Evolutionary conservation across 2,888 invertebrate species (phyloP).

Genomic region (Cephus runcator): DNA sequence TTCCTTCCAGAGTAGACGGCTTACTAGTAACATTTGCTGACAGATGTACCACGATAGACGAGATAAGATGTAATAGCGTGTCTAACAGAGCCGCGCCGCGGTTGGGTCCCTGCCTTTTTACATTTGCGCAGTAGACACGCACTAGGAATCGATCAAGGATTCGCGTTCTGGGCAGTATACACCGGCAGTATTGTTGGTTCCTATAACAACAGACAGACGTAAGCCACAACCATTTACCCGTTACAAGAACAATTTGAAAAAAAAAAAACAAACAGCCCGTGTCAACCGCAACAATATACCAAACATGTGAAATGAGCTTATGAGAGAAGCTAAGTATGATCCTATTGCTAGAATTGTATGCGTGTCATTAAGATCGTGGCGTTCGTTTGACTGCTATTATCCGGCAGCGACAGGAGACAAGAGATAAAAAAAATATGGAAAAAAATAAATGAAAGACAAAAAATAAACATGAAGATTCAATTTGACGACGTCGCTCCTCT

Average conservation of each 20-base stretch:
- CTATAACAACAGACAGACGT: constrained; percentile 22
- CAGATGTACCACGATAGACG: not conserved
- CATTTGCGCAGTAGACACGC: constrained; percentile 17
- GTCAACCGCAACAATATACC: not conserved
- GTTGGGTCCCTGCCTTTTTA: constrained; percentile 19
- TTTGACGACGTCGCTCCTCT: not conserved
- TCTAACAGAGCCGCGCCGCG: constrained; percentile 14
- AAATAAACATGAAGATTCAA: constrained; percentile 7
- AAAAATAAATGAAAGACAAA: constrained; percentile 9
- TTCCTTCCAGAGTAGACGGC: not conserved
- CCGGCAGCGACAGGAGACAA: not conserved
- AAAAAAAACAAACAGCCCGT: not conserved
- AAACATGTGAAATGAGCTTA: not conserved
- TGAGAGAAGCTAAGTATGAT: not conserved
- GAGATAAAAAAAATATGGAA: constrained; percentile 4
- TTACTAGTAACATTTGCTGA: not conserved
- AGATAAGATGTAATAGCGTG: not conserved
- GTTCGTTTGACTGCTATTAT: not conserved
- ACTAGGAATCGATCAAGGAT: constrained; percentile 23
- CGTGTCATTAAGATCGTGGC: not conserved
- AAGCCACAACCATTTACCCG: constrained; percentile 8
- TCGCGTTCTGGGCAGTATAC: constrained; percentile 18
- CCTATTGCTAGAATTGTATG: not conserved
- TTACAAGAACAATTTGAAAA: not conserved
- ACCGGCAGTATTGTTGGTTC: constrained; percentile 13